phyloP scores from a whole-genome alignment of 30 jellyfish, hydroid and myxozoan genomes.

The Rhopilema esculentum region DNA sequence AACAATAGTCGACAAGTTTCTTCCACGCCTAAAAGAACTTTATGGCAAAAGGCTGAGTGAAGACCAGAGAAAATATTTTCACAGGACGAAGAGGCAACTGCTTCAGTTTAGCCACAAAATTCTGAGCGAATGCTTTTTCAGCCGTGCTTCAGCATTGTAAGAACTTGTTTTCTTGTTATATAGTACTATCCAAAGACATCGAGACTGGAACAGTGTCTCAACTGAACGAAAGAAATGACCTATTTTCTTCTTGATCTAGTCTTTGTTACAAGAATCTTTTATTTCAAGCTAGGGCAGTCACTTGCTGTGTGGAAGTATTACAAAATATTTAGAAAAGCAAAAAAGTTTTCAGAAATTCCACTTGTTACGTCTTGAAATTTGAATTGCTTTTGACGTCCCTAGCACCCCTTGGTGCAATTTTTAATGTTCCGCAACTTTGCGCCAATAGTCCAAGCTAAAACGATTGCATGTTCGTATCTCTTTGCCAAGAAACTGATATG shows the following conservation, averaged over 20 bases:
- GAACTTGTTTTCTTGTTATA: neutral
- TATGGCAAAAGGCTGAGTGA: neutral
- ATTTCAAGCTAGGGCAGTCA: neutral
- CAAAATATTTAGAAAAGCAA: too few relatives aligned
- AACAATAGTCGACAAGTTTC: conserved; percentile 7
- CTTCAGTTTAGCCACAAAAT: conserved; percentile 20
- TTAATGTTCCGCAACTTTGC: too few relatives aligned
- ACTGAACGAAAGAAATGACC: too few relatives aligned
- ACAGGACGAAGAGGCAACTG: conserved; percentile 12
- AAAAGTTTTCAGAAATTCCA: too few relatives aligned
- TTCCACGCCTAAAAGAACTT: conserved; percentile 4
- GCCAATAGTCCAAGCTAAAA: too few relatives aligned
- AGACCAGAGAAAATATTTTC: neutral
- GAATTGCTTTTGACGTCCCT: too few relatives aligned
- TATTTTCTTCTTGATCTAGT: neutral
- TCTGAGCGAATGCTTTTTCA: conserved; percentile 20
- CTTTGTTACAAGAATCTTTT: too few relatives aligned
- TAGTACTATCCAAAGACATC: neutral
- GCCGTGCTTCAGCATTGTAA: neutral
- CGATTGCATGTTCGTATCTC: too few relatives aligned
- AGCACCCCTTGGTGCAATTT: too few relatives aligned
- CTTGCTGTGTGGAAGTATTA: neutral
- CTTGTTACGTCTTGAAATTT: too few relatives aligned
- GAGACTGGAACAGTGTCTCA: neutral
- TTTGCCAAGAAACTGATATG: too few relatives aligned